Conservation (phyloP, 2,888 invertebrate genomes). For the Dusona sp. region DNA sequence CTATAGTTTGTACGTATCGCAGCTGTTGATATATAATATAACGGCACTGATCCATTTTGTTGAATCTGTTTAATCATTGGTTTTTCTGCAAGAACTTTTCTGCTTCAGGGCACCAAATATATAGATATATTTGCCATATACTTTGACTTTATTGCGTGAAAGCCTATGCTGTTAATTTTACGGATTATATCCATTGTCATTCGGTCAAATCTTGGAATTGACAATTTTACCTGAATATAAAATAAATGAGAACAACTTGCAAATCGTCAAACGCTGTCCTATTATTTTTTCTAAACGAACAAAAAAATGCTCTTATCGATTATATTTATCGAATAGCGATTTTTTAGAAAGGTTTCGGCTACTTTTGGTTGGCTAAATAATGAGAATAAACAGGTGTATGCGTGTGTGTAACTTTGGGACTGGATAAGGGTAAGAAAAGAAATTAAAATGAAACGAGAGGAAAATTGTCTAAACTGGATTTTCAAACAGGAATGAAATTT, state of each 20-base stretch:
- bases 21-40: no score
- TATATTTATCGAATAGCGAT: no score
- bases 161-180: conserved; percentile 14
- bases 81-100: conserved; percentile 81
- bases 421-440: conserved; percentile 30
- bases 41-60: no score
- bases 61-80: conserved; percentile 75
- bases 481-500: conserved; percentile 53
- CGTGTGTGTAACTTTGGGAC: not conserved
- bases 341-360: not conserved
- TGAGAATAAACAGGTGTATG: conserved; percentile 17
- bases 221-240: not conserved
- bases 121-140: conserved; percentile 41
- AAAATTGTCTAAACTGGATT: conserved; percentile 63
- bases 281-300: not conserved
- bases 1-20: no score
- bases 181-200: not conserved
- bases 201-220: no score
- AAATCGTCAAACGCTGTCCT: not conserved
- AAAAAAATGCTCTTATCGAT: not conserved
- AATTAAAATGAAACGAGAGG: conserved; percentile 58
- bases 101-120: conserved; percentile 69
- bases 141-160: conserved; percentile 44
- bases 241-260: no score
- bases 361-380: conserved; percentile 14